phyloP scores from a whole-genome alignment of 1,140 invertebrate genomes.

The Microplitis mediator region DNA sequence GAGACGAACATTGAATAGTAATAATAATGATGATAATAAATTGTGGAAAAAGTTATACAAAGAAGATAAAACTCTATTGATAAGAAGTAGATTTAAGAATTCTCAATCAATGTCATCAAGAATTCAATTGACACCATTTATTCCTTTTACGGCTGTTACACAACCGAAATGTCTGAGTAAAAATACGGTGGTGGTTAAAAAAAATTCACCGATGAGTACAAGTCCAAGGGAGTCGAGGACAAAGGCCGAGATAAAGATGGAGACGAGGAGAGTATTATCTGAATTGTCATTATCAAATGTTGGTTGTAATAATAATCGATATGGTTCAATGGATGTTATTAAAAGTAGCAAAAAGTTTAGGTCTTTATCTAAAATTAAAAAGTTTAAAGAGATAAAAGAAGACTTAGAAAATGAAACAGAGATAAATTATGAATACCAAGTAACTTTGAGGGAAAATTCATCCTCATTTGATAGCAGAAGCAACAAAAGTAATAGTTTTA shows the following conservation, averaged over 20 bases:
- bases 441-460: too few relatives aligned
- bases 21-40: not conserved
- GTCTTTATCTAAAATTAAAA: slow-evolving; percentile 5
- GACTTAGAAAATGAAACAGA: not conserved
- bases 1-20: not conserved
- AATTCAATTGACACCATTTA: not conserved
- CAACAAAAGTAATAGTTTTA: too few relatives aligned
- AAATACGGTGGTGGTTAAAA: slow-evolving; percentile 2
- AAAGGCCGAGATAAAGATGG: too few relatives aligned
- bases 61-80: slow-evolving; percentile 33
- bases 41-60: slow-evolving; percentile 24
- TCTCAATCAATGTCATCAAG: slow-evolving; percentile 15
- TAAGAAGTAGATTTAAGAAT: slow-evolving; percentile 40
- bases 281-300: too few relatives aligned
- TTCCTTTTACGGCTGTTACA: slow-evolving; percentile 16
- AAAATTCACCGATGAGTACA: too few relatives aligned
- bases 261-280: too few relatives aligned
- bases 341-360: slow-evolving; percentile 33
- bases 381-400: not conserved
- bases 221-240: too few relatives aligned
- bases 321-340: not conserved
- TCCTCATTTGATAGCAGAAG: too few relatives aligned
- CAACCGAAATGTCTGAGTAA: slow-evolving; percentile 9
- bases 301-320: slow-evolving; percentile 9
- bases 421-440: not conserved